Percentiles rank a stretch among this genome's conserved stretches.
phyloP scores from a whole-genome alignment of 2,797 vertebrate genomes.

The Esox lucius region DNA sequence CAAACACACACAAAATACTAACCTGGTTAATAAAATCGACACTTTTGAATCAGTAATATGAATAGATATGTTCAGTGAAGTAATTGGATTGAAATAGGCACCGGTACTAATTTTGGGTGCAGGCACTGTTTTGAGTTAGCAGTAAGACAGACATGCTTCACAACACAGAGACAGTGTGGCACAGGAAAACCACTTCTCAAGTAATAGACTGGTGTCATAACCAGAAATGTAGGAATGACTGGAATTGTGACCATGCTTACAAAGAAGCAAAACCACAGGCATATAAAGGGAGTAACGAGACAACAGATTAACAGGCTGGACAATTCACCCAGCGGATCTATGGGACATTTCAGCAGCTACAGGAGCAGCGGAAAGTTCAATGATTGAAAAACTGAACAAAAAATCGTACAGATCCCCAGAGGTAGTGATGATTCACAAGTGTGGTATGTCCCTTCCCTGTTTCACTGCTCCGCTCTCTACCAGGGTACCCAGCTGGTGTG shows the following conservation, averaged over 20 bases:
- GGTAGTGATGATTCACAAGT: neutral
- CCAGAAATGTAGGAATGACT: slow-evolving; percentile 51
- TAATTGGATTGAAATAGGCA: no score
- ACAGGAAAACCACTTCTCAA: slow-evolving; percentile 28
- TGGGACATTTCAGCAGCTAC: neutral
- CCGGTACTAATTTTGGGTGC: no score
- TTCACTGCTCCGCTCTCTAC: neutral
- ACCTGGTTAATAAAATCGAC: neutral
- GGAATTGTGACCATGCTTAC: slow-evolving; percentile 35
- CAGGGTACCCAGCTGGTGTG: neutral
- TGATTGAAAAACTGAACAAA: neutral
- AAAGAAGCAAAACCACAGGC: slow-evolving; percentile 34
- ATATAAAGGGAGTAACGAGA: slow-evolving; percentile 15
- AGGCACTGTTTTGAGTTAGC: neutral
- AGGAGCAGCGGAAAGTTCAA: neutral
- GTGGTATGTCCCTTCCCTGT: neutral
- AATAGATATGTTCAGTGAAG: neutral
- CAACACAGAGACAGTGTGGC: slow-evolving; percentile 1
- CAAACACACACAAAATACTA: neutral
- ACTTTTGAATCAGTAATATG: neutral
- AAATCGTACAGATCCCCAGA: neutral
- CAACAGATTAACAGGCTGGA: slow-evolving; percentile 10
- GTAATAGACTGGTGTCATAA: slow-evolving; percentile 24
- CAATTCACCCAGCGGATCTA: neutral
- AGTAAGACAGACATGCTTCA: slow-evolving; percentile 6